Evolutionary conservation across 1,140 invertebrate genomes (phyloP), one percentile per base, ranked within the genome.

Genomic region (Megalonaias nervosa): DNA sequence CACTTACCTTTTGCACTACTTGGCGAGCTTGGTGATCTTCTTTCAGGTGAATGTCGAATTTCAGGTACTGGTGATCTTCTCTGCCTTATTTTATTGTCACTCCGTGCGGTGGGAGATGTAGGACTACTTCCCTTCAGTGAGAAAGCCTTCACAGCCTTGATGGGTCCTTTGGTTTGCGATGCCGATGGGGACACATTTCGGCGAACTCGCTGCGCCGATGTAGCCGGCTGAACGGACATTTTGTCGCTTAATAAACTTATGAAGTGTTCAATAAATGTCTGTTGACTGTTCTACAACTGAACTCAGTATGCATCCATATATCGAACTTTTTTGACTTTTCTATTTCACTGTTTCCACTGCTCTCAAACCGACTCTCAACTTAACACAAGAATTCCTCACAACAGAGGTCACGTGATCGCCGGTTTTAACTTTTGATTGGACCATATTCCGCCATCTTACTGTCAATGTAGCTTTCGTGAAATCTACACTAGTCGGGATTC

Each of bases 81-180:
- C 21, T 73, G 70, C 31, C 61, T 58, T 48, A 48, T 48, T 48
- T 48, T 48, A 19, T 14, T 16, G 2, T 65, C n/a, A 65, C 19
- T 73, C 17, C 60, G 15, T 6, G 55, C 19, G 13, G 65, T 60
- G 6, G 69, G 62, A 26, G 76, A 71, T 2, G 71, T 73, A 19
- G 70, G n/a, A 13, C 68, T 68, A 23, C 75, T 77, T 58, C 70
- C 65, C n/a, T 69, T 78, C n/a, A 78, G 21, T n/a, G 64, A 62
- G 16, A 73, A 78, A 57, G 70, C 71, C 58, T 73, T 78, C 17
- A 78, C 76, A 26, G 76, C 76, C 58, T 78, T 78, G 66, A 78
- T 78, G 19, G 76, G 76, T 26, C 75, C 75, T 57, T 70, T 68
- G 19, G 19, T 38, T 59, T 69, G 57, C 6, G 38, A 48, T 59